Evolutionary conservation across 2,888 invertebrate genomes (phyloP), one percentile per base, ranked within the genome.

Genomic region (Dryadula phaetusa): DNA sequence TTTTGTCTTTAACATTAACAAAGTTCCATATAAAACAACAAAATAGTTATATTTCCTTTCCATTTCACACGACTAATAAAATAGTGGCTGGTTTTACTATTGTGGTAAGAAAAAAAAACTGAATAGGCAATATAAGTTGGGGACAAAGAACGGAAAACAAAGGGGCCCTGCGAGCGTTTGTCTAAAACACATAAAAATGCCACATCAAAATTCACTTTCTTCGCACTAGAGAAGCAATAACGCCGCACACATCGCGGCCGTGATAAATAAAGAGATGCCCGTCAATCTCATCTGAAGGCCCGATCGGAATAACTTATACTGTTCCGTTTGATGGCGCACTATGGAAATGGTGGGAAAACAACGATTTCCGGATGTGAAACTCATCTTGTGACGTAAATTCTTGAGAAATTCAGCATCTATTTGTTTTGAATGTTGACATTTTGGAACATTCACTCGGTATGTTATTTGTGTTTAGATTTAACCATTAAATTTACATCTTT

Each of bases 191-290:
- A 83, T 85, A 85, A 85, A 85, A 81, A 81, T 44, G 70, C 81
- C 85, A 80, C 86, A 88, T 88, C 88, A 88, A 88, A 88, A 88
- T 87, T 88, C 88, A 88, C 88, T 88, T 87, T 85, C 83, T 79
- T 78, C 81, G 87, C 86, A 82, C 78, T 66, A 77, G 78, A 77
- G 78, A 73, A 76, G 79, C 79, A 77, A 82, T 86, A 85, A 85
- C 85, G 79, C 76, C 79, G 75, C 82, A 79, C 79, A 79, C 74
- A 74, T 73, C 75, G 74, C 60, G 63, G 76, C 75, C 76, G 76
- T 76, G 75, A 82, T 82, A 82, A 82, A 83, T 82, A 82, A 58
- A 66, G 49, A 82, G 80, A 82, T 76, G 75, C 76, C 75, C 72
- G 69, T 70, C 72, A 65, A 72, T 72, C 70, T 72, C 69, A 64